phyloP scores from a whole-genome alignment of 2,888 invertebrate genomes.

The Cataglyphis rosenhaueri region DNA sequence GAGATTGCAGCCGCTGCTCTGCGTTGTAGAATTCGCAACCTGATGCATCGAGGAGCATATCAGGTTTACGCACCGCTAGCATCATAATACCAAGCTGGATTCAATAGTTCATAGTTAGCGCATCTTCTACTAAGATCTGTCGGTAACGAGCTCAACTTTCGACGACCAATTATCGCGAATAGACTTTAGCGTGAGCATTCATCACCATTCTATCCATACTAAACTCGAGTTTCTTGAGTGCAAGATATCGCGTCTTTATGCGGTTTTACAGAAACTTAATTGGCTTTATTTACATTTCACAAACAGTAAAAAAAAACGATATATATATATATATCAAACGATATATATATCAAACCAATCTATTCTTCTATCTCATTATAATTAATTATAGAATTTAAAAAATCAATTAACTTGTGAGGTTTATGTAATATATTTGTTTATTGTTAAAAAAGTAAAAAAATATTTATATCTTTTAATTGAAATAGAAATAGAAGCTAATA shows the following conservation, averaged over 20 bases:
- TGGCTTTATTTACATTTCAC: neutral
- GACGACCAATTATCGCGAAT: slow-evolving; percentile 55
- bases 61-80: slow-evolving; percentile 45
- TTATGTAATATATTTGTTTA: neutral
- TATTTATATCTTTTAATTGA: neutral
- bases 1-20: slow-evolving; percentile 70
- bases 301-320: neutral
- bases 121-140: slow-evolving; percentile 48
- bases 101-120: slow-evolving; percentile 42
- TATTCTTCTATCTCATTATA: neutral
- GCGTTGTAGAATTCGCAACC: slow-evolving; percentile 58
- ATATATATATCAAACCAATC: neutral
- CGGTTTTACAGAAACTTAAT: neutral
- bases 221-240: slow-evolving; percentile 6
- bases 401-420: neutral
- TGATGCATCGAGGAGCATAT: slow-evolving; percentile 52
- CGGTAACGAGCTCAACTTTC: slow-evolving; percentile 50
- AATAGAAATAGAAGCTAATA: too few relatives aligned
- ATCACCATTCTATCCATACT: neutral
- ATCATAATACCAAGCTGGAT: slow-evolving; percentile 51
- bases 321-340: too few relatives aligned
- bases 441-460: neutral
- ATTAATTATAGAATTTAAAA: neutral
- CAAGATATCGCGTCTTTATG: neutral
- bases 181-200: slow-evolving; percentile 39